Percentiles rank a stretch among this genome's conserved stretches.
These are phyloP conservation scores for Drosophila dives DNA, from an alignment of 2,888 invertebrate species.

Conservation along the genomic window DNA sequence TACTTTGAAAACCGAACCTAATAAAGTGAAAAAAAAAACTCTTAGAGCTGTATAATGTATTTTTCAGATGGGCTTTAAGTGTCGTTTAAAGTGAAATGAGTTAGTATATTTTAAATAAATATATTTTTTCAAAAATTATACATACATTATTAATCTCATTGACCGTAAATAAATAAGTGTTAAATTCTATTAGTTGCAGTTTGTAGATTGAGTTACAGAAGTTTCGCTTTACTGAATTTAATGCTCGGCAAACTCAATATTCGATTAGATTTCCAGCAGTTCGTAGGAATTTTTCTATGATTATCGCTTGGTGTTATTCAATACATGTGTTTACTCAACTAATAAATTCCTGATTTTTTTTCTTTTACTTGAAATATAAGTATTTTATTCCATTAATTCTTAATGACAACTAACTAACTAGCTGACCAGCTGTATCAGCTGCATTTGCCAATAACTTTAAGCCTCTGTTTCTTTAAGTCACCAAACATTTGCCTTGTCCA, in stretches of 20 bases:
- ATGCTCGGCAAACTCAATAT: background rate
- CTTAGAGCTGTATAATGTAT: background rate
- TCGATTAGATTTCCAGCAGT: background rate
- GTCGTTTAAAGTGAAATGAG: background rate
- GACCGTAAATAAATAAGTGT: background rate
- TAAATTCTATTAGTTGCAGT: background rate
- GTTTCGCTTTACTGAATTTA: background rate
- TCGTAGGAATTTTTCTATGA: background rate
- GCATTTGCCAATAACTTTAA: conserved; percentile 8
- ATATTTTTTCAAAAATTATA: background rate
- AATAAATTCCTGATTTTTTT: background rate
- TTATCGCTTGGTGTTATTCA: conserved; percentile 6
- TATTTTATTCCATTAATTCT: background rate
- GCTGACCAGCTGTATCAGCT: background rate
- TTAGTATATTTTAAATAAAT: background rate
- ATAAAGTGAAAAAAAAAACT: background rate
- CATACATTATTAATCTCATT: background rate
- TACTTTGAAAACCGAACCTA: background rate
- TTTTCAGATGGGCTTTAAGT: background rate
- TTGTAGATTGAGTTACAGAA: background rate
- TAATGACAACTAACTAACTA: conserved; percentile 3
- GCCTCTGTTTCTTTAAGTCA: background rate
- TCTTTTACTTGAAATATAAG: background rate
- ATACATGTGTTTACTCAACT: conserved; percentile 6
- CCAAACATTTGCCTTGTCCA: background rate